Percentiles rank a stretch among this genome's conserved stretches.
Evolutionary conservation across 2,113 vertebrate genomes (phyloP).

Genomic region (Mesitornis unicolor): DNA sequence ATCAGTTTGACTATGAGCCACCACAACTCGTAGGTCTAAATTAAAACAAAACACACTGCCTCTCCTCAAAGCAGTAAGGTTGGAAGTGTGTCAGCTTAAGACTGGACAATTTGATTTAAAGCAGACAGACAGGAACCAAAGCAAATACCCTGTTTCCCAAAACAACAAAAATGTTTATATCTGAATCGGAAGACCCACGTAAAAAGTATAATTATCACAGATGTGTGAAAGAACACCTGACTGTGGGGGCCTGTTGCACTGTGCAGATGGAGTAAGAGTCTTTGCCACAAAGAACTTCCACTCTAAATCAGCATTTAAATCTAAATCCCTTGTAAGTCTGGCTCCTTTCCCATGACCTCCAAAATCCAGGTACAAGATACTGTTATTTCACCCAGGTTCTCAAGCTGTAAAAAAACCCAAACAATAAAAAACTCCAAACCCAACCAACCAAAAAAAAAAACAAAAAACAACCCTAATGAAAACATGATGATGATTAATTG

Average conservation of each 20-base stretch:
- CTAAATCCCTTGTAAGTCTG: conserved; percentile 15
- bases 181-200: not conserved
- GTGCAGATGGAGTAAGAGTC: not conserved
- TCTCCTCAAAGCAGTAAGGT: not conserved
- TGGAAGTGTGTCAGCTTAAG: not conserved
- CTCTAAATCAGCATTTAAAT: not conserved
- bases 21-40: not conserved
- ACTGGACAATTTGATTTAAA: not conserved
- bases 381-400: not conserved
- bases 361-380: not conserved
- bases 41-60: not conserved
- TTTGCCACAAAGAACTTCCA: not conserved
- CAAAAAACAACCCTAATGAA: not conserved
- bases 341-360: conserved; percentile 3
- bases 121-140: not conserved
- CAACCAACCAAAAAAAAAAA: not conserved
- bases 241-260: not conserved
- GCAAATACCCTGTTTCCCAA: not conserved
- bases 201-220: not conserved
- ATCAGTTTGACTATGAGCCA: not conserved
- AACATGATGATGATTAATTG: not conserved
- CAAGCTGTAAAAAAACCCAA: not conserved
- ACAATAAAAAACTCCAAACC: not conserved
- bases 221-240: not conserved
- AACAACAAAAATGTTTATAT: not conserved